A percentile compares a stretch with the other conserved stretches of the same genome.
Evolutionary conservation across 2,888 invertebrate genomes (phyloP).

Genomic region (Aporophyla nigra): DNA sequence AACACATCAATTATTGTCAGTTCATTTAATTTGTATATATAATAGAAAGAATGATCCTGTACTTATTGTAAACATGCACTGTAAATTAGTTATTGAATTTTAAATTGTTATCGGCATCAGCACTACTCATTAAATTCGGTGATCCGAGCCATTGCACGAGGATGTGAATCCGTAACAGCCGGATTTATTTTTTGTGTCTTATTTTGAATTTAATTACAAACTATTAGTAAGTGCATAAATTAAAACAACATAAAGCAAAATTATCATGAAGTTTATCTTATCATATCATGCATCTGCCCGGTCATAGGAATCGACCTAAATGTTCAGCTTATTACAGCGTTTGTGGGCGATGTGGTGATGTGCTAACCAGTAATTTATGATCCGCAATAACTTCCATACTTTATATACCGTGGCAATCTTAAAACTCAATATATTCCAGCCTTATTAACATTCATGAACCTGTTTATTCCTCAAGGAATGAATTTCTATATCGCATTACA

Average conservation of each 20-base stretch:
- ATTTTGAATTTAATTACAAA: neutral
- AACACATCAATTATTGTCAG: too few species aligned
- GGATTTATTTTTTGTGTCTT: neutral
- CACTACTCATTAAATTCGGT: neutral
- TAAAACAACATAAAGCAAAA: neutral
- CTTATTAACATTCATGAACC: slow-evolving; percentile 43
- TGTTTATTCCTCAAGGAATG: slow-evolving; percentile 36
- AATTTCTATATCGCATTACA: slow-evolving; percentile 32
- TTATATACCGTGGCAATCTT: slow-evolving; percentile 24
- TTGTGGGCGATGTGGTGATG: slow-evolving; percentile 41
- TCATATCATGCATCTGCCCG: slow-evolving; percentile 5
- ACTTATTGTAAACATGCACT: neutral
- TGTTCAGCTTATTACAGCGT: slow-evolving; percentile 28
- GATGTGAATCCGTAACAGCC: neutral
- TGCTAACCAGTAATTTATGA: slow-evolving; percentile 36
- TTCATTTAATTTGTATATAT: too few species aligned
- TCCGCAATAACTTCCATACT: slow-evolving; percentile 29
- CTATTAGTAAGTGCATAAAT: neutral
- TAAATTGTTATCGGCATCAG: neutral
- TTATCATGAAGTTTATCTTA: slow-evolving; percentile 19
- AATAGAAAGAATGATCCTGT: neutral
- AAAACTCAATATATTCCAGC: slow-evolving; percentile 22
- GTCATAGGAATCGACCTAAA: slow-evolving; percentile 35
- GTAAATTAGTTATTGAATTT: neutral
- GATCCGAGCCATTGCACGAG: neutral